Evolutionary conservation across 1,140 invertebrate species (phyloP), one percentile per base, ranked within the genome.

Genomic region (Philotrypesis tridentata): DNA sequence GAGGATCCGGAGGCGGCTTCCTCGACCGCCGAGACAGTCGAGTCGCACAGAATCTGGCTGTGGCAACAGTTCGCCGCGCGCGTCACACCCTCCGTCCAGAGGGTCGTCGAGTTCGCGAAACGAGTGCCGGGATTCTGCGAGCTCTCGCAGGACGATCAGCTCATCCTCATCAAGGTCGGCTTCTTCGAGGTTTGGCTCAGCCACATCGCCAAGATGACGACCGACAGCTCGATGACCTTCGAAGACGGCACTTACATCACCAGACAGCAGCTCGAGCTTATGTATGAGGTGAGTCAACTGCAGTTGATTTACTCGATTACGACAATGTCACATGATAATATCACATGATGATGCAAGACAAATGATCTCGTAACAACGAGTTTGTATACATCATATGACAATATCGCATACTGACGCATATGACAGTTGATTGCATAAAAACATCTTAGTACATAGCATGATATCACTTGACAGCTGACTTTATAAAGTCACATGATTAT

Each of bases 171-270:
- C 86, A 98, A 99, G 93, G 94, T 97, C 86, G 98, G 97, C 48
- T 99, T 99, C 93, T 98, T 99, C 90, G 98, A 99, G 92, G 95
- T 99, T 72, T 99, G 98, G 98, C 92, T 99, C 77, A 95, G 96
- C 72, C 95, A 98, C 85, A 95, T 97, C 75, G 94, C 97, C 0
- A 94, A 96, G 73, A 94, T 98, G 90, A 96, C 97, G n/a, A 94
- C 94, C 4, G 95, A 97, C 80, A 93, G 94, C 79, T 94, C 94
- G 75, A 93, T 99, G 87, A 96, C 97, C n/a, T 98, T 99, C 91
- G 96, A 97, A 83, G 97, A 99, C 88, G 98, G 98, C 29, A 96
- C 95, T 73, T 96, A 95, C 85, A 94, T 99, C 85, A 96, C 95
- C 33, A 94, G 95, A 83, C 94, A 96, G 84, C 97, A 99, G 90